Percentiles rank a stretch among this genome's conserved stretches.
phyloP scores from a whole-genome alignment of 2,888 invertebrate genomes.

The Pycnomerus fuliginosus region DNA sequence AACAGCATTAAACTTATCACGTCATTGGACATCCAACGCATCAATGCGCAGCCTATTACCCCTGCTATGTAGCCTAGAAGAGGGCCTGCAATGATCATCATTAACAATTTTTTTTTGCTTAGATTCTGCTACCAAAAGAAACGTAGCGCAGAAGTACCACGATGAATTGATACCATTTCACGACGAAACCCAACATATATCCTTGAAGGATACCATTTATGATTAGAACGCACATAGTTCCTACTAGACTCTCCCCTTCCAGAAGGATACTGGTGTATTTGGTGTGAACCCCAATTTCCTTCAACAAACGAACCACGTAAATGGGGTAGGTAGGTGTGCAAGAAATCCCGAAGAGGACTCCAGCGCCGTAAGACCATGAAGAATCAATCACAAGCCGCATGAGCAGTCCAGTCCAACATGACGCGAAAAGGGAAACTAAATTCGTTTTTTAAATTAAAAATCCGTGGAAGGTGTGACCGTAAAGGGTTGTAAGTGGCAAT shows the following conservation, averaged over 20 bases:
- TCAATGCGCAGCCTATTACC: not conserved
- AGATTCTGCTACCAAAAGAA: not conserved
- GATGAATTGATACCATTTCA: constrained; percentile 6
- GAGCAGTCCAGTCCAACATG: constrained; percentile 1
- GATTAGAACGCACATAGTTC: not conserved
- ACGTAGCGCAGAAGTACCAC: not conserved
- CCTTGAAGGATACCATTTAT: not conserved
- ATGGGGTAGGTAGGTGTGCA: constrained; percentile 1
- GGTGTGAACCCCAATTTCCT: not conserved
- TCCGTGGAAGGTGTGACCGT: too few species aligned
- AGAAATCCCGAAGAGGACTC: constrained; percentile 1
- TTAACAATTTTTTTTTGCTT: too few species aligned
- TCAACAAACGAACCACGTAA: not conserved
- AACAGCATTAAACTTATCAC: not conserved
- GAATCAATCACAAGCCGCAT: constrained; percentile 4
- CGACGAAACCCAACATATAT: not conserved
- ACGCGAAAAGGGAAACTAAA: too few species aligned
- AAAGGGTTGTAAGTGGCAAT: too few species aligned
- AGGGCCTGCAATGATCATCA: not conserved
- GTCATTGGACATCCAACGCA: constrained; percentile 2
- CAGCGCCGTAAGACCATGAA: constrained; percentile 1
- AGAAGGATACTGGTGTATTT: constrained; percentile 6
- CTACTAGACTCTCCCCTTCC: constrained; percentile 9
- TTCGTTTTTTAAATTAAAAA: too few species aligned
- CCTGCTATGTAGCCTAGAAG: constrained; percentile 2